Evolutionary conservation across 2,797 vertebrate genomes (phyloP).

Genomic region (Adrianichthys oophorus): DNA sequence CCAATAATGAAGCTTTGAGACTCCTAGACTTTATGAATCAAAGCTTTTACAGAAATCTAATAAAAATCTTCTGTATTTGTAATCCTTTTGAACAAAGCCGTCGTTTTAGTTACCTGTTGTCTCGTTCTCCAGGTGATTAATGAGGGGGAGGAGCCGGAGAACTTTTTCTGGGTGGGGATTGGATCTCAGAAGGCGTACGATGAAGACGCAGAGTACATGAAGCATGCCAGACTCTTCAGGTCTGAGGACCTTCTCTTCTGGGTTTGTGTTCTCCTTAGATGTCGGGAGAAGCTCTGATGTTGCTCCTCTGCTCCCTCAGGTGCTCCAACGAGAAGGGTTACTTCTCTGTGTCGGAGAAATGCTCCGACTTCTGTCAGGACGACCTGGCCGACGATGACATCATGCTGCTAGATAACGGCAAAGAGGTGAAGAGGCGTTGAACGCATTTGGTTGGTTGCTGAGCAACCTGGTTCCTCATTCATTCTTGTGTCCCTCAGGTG

Average conservation of each 20-base stretch:
- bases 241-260: constrained; percentile 34
- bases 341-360: constrained; percentile 96
- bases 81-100: background rate
- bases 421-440: constrained; percentile 77
- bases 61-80: background rate
- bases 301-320: constrained; percentile 59
- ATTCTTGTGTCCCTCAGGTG: constrained; percentile 75
- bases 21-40: no score
- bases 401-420: constrained; percentile 96
- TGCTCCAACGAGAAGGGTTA: constrained; percentile 99
- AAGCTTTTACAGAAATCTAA: no score
- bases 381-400: constrained; percentile 97
- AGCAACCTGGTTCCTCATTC: background rate
- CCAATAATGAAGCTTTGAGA: no score
- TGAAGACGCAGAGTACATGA: constrained; percentile 96
- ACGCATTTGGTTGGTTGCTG: background rate
- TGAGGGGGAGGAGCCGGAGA: constrained; percentile 96
- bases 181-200: constrained; percentile 92
- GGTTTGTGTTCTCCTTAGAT: background rate
- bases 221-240: constrained; percentile 94
- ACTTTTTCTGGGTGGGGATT: constrained; percentile 99
- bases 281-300: no score
- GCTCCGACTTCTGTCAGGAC: constrained; percentile 97
- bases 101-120: background rate
- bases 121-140: constrained; percentile 87